A percentile compares a stretch with the other conserved stretches of the same genome.
These are phyloP conservation scores for Melanotaenia nigrans DNA, from an alignment of 2,797 vertebrate genomes.

Conservation along the genomic window DNA sequence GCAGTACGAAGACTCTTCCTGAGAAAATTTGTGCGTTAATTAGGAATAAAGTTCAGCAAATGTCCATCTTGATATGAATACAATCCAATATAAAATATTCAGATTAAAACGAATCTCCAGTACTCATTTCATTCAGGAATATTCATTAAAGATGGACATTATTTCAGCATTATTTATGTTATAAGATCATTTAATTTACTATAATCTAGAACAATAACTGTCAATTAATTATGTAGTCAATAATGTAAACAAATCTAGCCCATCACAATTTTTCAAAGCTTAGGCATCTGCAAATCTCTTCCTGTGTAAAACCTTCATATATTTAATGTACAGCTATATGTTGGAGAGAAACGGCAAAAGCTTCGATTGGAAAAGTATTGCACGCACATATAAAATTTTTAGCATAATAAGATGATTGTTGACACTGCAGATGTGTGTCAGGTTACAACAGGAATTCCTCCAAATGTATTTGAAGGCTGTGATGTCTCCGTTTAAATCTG, in stretches of 20 bases:
- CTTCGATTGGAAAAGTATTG: conserved; percentile 1
- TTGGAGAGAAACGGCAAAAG: background rate
- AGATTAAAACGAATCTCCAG: background rate
- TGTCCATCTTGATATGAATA: conserved; percentile 22
- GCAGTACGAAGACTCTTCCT: conserved; percentile 6
- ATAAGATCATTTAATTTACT: background rate
- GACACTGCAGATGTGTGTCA: conserved; percentile 12
- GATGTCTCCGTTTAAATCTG: conserved; percentile 5
- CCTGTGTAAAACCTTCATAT: background rate
- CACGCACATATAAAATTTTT: background rate
- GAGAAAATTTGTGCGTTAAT: conserved; percentile 12
- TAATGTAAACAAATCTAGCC: background rate
- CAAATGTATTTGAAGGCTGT: conserved; percentile 1
- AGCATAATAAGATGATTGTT: conserved; percentile 25
- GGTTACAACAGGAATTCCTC: conserved; percentile 7
- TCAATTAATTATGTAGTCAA: background rate
- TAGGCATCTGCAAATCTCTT: background rate
- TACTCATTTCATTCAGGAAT: conserved; percentile 17
- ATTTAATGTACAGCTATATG: background rate
- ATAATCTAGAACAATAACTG: background rate
- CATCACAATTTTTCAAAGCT: background rate
- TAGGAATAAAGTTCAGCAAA: conserved; percentile 23
- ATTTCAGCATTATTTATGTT: conserved; percentile 19
- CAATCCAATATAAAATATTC: conserved; percentile 3
- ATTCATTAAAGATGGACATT: background rate